These are phyloP conservation scores for Sula dactylatra DNA, from an alignment of 2,113 vertebrate species.

Conservation along the genomic window DNA sequence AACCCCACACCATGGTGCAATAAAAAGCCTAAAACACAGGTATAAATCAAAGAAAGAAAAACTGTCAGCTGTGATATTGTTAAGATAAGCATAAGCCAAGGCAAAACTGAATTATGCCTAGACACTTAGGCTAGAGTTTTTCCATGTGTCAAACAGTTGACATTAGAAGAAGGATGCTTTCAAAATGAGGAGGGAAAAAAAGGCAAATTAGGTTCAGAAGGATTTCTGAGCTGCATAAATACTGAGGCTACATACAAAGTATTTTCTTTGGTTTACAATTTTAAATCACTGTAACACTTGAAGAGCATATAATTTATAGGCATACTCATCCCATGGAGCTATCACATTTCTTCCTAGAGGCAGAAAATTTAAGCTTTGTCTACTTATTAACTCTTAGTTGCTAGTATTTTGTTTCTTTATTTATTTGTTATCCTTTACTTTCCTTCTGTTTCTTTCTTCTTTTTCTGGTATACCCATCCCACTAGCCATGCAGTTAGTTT, in stretches of 20 bases:
- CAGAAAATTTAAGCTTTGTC: not conserved
- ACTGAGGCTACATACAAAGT: not conserved
- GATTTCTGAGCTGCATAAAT: constrained; percentile 24
- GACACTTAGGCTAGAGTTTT: constrained; percentile 13
- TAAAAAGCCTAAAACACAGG: constrained; percentile 36
- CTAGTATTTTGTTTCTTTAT: not conserved
- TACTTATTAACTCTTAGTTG: not conserved
- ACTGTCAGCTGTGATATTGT: constrained; percentile 57
- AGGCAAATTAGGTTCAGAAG: constrained; percentile 3
- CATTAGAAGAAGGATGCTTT: constrained; percentile 20
- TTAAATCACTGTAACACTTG: not conserved
- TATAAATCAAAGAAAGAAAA: constrained; percentile 49
- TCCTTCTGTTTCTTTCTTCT: not conserved
- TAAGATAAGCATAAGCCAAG: constrained; percentile 45
- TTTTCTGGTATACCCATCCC: not conserved
- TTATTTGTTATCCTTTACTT: not conserved
- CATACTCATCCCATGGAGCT: not conserved
- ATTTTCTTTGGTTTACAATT: not conserved
- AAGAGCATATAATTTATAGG: not conserved
- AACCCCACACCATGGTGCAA: not conserved
- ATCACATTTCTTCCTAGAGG: not conserved
- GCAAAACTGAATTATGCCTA: constrained; percentile 24
- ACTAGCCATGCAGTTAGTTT: not conserved
- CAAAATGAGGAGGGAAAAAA: not conserved
- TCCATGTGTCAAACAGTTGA: not conserved